These are phyloP conservation scores for Calyptommatus sinebrachiatus DNA, from an alignment of 2,113 vertebrate genomes.

Conservation along the genomic window DNA sequence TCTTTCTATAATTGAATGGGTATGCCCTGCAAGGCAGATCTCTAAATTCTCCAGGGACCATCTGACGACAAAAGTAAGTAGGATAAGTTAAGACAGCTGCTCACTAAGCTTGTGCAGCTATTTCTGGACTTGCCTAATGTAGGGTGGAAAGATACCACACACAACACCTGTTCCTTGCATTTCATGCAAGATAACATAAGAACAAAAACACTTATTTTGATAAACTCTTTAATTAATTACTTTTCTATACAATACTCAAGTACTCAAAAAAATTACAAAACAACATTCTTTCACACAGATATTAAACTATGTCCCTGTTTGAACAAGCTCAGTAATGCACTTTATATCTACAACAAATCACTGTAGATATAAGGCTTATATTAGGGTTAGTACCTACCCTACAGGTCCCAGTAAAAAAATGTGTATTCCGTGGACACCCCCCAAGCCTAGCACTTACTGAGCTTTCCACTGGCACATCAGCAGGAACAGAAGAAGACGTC, in stretches of 20 bases:
- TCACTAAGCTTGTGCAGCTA: not conserved
- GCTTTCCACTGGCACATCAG: not conserved
- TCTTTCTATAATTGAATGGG: not conserved
- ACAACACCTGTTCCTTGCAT: slow-evolving; percentile 7
- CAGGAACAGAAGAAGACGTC: too few species aligned
- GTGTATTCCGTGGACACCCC: too few species aligned
- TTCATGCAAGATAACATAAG: not conserved
- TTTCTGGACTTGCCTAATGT: not conserved
- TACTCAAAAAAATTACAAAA: not conserved
- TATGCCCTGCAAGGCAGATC: not conserved
- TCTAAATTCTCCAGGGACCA: not conserved
- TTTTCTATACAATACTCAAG: not conserved
- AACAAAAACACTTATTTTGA: not conserved
- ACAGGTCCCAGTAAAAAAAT: too few species aligned
- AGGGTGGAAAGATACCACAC: not conserved
- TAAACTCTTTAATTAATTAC: not conserved
- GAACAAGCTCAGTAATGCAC: not conserved
- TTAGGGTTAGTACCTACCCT: too few species aligned
- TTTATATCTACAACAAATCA: too few species aligned
- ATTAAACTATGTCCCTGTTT: not conserved
- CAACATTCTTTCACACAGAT: not conserved
- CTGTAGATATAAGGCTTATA: too few species aligned
- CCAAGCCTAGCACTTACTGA: not conserved
- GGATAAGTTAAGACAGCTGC: not conserved
- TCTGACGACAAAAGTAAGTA: not conserved